A percentile compares a stretch with the other conserved stretches of the same genome.
Conservation (phyloP, 1,140 invertebrate species). For the Saxidomus purpurata region DNA sequence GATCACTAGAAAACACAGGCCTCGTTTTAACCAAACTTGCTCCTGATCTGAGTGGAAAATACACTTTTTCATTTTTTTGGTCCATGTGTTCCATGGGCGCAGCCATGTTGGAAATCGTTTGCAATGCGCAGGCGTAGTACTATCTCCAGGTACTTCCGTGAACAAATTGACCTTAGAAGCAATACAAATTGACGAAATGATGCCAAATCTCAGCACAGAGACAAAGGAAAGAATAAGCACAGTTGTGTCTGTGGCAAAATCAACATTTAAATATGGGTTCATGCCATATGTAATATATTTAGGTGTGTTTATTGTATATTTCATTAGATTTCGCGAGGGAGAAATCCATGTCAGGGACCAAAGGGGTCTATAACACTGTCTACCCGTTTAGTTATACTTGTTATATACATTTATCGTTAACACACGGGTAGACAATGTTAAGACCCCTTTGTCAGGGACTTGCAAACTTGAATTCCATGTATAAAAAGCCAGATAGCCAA, state of each 20-base stretch:
- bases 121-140: slow-evolving; percentile 20
- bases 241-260: slow-evolving; percentile 55
- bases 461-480: too few species aligned
- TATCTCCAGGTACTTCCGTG: background rate
- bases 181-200: slow-evolving; percentile 2
- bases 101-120: slow-evolving; percentile 62
- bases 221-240: slow-evolving; percentile 66
- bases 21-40: slow-evolving; percentile 67
- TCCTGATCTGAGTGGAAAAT: slow-evolving; percentile 67
- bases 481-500: too few species aligned
- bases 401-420: too few species aligned
- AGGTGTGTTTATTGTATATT: slow-evolving; percentile 40
- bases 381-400: too few species aligned
- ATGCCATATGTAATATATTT: slow-evolving; percentile 68
- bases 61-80: slow-evolving; percentile 35
- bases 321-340: background rate
- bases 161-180: background rate
- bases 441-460: too few species aligned
- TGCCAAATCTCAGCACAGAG: slow-evolving; percentile 62
- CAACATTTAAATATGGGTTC: slow-evolving; percentile 71
- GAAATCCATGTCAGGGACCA: too few species aligned
- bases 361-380: too few species aligned
- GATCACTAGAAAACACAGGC: slow-evolving; percentile 70
- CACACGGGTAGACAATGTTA: too few species aligned
- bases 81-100: slow-evolving; percentile 55